phyloP scores from a whole-genome alignment of 2,888 invertebrate genomes.

The Hemithea aestivaria region DNA sequence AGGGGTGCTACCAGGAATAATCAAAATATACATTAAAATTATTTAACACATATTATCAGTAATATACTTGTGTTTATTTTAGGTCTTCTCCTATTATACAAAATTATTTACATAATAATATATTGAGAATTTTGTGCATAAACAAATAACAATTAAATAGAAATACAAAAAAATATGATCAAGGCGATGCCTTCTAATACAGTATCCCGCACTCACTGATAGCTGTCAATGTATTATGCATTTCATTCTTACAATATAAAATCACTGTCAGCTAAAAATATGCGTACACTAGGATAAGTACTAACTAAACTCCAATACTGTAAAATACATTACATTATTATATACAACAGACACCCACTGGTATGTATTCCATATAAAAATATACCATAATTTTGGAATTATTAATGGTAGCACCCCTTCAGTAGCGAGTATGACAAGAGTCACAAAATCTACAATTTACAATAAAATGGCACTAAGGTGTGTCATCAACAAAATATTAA shows the following conservation, averaged over 20 bases:
- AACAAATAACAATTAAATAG: conserved; percentile 80
- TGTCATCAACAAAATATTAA: conserved; percentile 73
- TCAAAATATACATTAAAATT: conserved; percentile 73
- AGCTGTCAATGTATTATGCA: conserved; percentile 77
- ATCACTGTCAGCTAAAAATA: conserved; percentile 78
- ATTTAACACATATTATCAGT: conserved; percentile 76
- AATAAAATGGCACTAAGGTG: conserved; percentile 77
- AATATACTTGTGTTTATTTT: conserved; percentile 81
- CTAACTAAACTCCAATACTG: conserved; percentile 77
- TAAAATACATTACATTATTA: conserved; percentile 76
- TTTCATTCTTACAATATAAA: conserved; percentile 74
- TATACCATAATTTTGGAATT: conserved; percentile 77
- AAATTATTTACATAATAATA: conserved; percentile 80
- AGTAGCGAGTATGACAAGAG: conserved; percentile 80
- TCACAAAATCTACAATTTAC: conserved; percentile 77
- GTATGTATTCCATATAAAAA: conserved; percentile 77
- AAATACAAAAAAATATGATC: conserved; percentile 75
- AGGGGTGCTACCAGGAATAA: conserved; percentile 81
- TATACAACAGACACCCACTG: conserved; percentile 77
- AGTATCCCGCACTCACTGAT: conserved; percentile 69
- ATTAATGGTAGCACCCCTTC: conserved; percentile 80
- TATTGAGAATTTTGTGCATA: conserved; percentile 79
- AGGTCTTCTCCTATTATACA: conserved; percentile 78
- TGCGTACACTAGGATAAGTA: conserved; percentile 76
- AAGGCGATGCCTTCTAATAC: conserved; percentile 72